These are phyloP conservation scores for Speoplatyrhinus poulsoni DNA, from an alignment of 2,113 vertebrate species.

Conservation along the genomic window DNA sequence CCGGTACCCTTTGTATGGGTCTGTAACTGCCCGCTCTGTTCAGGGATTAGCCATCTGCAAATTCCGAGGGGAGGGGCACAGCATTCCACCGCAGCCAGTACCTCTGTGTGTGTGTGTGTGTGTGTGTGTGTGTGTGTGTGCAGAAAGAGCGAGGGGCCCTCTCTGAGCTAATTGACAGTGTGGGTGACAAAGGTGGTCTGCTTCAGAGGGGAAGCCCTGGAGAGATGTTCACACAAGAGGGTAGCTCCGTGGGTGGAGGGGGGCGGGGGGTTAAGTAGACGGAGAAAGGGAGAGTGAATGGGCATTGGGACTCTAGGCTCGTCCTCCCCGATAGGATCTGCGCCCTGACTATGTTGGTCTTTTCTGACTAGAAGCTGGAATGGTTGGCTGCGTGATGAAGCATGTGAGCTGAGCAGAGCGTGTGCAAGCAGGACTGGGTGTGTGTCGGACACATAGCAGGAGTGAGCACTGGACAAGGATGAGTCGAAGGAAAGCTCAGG, in stretches of 20 bases:
- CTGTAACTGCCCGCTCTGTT: conserved; percentile 44
- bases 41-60: conserved; percentile 71
- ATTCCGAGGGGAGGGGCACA: conserved; percentile 51
- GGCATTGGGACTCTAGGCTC: conserved; percentile 24
- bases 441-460: conserved; percentile 6
- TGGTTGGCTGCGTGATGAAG: conserved; percentile 18
- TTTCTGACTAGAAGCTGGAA: conserved; percentile 8
- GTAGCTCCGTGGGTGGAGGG: conserved; percentile 57
- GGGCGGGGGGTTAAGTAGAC: conserved; percentile 62
- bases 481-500: conserved; percentile 47
- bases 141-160: conserved; percentile 69
- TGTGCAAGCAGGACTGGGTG: conserved; percentile 8
- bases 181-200: conserved; percentile 83
- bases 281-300: conserved; percentile 19
- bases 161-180: conserved; percentile 83
- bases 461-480: conserved; percentile 38
- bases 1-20: conserved; percentile 32
- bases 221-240: conserved; percentile 59
- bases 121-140: conserved; percentile 69
- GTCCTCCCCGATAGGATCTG: conserved; percentile 15
- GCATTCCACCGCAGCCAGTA: conserved; percentile 63
- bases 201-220: conserved; percentile 78
- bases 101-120: conserved; percentile 66
- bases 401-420: neutral
- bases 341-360: conserved; percentile 2